Percentiles rank a stretch among this genome's conserved stretches.
Conservation (phyloP, 2,797 vertebrate species). For the Danionella dracula region DNA sequence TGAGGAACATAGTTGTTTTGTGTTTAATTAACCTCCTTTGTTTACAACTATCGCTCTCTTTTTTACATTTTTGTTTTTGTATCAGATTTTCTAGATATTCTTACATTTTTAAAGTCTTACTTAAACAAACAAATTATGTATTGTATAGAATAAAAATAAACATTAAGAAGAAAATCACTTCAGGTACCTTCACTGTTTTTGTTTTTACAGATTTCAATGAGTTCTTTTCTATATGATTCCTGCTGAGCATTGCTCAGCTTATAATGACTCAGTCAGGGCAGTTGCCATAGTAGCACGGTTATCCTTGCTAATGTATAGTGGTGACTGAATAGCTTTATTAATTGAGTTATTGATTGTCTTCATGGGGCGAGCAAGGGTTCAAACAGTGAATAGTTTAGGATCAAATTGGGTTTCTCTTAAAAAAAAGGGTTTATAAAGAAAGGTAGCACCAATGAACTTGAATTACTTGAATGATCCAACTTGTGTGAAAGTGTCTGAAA, state of each 20-base stretch:
- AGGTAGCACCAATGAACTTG: not conserved
- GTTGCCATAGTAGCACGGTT: constrained; percentile 33
- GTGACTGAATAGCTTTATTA: constrained; percentile 28
- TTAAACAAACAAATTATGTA: too few species aligned
- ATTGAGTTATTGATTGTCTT: constrained; percentile 40
- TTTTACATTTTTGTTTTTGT: too few species aligned
- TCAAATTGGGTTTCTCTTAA: not conserved
- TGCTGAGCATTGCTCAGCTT: not conserved
- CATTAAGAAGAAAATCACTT: too few species aligned
- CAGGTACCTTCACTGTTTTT: too few species aligned
- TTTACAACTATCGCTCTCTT: too few species aligned
- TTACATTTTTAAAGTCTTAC: too few species aligned
- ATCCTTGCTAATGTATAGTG: constrained; percentile 26
- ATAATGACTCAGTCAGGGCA: not conserved
- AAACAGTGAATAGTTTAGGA: not conserved
- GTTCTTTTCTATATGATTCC: not conserved
- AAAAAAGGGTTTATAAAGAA: not conserved
- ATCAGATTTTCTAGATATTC: too few species aligned
- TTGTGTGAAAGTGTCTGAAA: not conserved
- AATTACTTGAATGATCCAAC: not conserved
- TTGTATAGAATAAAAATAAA: too few species aligned
- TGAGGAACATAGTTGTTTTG: too few species aligned
- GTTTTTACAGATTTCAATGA: not conserved
- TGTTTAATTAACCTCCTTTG: too few species aligned
- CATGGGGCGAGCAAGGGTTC: constrained; percentile 7